Conservation (phyloP, 2,888 invertebrate species). For the Ferrisia virgata region DNA sequence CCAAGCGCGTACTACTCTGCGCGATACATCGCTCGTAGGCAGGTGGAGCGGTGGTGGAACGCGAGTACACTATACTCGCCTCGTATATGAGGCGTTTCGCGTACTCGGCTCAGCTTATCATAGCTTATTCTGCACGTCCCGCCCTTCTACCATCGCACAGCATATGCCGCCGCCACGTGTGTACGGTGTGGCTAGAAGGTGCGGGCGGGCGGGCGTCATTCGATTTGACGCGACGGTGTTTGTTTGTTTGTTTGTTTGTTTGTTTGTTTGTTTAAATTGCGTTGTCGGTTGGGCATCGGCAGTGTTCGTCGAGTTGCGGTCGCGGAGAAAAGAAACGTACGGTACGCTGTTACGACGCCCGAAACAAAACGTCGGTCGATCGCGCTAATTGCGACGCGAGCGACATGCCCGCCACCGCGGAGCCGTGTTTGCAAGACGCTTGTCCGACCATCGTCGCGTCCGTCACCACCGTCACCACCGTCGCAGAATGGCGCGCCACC, state of each 20-base stretch:
- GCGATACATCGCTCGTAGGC: too few relatives aligned
- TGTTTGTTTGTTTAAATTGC: too few relatives aligned
- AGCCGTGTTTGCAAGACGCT: conserved; percentile 45
- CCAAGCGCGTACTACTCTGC: too few relatives aligned
- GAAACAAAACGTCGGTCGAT: conserved; percentile 47
- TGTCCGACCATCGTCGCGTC: neutral
- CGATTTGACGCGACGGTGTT: neutral
- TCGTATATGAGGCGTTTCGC: neutral
- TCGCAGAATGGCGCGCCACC: conserved; percentile 54
- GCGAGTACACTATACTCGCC: too few relatives aligned
- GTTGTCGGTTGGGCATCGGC: neutral
- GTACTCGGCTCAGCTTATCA: neutral
- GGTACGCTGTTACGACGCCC: conserved; percentile 58
- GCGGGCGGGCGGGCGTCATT: too few relatives aligned
- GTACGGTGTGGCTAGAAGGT: too few relatives aligned
- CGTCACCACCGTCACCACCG: conserved; percentile 51
- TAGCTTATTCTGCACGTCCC: neutral
- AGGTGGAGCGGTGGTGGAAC: too few relatives aligned
- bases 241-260: too few relatives aligned
- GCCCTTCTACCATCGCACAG: too few relatives aligned
- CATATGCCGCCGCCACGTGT: too few relatives aligned
- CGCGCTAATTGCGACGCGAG: conserved; percentile 47
- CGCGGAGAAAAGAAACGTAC: conserved; percentile 57
- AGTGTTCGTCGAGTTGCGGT: conserved; percentile 68
- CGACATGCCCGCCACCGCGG: conserved; percentile 46